A percentile compares a stretch with the other conserved stretches of the same genome.
Conservation (phyloP, 2,113 vertebrate species). For the Paracanthobrama guichenoti region DNA sequence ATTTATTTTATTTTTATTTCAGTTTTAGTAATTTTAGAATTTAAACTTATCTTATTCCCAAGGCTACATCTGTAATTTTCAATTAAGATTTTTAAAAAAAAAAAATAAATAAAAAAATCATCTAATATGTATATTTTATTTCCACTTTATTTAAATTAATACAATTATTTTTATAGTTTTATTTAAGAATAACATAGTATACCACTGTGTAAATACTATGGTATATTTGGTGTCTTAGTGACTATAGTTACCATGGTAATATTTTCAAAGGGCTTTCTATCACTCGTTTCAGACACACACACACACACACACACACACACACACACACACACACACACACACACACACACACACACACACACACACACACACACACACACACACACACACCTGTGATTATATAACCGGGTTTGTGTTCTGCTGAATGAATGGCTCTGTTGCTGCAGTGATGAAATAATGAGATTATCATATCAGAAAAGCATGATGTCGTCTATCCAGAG, state of each 20-base stretch:
- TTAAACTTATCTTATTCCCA: not conserved
- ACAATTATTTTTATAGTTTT: too few relatives aligned
- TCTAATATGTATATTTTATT: not conserved
- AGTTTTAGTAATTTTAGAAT: not conserved
- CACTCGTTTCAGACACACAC: not conserved
- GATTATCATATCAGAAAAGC: constrained; percentile 25
- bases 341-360: not conserved
- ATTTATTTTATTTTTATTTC: not conserved
- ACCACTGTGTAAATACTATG: not conserved
- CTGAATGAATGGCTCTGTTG: not conserved
- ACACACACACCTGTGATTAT: not conserved
- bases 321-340: not conserved
- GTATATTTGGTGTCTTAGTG: not conserved
- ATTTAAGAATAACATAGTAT: not conserved
- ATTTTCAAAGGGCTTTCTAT: not conserved
- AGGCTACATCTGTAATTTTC: not conserved
- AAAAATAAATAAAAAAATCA: too few relatives aligned
- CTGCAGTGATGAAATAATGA: constrained; percentile 1
- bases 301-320: not conserved
- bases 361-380: not conserved
- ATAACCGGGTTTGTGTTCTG: not conserved
- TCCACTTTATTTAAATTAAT: not conserved
- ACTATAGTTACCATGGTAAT: not conserved
- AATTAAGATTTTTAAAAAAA: not conserved
- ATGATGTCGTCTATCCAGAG: constrained; percentile 5